Base-by-base conservation (phyloP, 2,888 invertebrate genomes). In the Allygus modestus region DNA sequence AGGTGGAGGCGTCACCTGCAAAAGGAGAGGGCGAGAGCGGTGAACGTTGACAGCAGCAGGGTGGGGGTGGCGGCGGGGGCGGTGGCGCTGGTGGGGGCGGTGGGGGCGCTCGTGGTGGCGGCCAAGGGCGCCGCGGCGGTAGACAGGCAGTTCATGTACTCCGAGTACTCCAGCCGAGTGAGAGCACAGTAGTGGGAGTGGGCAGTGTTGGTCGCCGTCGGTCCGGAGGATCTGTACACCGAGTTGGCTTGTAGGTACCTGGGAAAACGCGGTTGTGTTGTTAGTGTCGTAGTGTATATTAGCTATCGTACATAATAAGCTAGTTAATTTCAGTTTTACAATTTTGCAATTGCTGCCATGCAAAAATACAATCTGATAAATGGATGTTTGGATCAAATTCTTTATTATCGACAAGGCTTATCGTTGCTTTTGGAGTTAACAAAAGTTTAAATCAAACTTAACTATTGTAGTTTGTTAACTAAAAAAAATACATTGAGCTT, bases 161-260 rank as follows among this genome's bases (percentile, higher is more conserved):
- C 94, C 31, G 93, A 92, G 89, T 94, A 95, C 90, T 97, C 97
- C 81, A 97, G 92, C 81, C 96, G 93, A 17, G 96, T 97, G 88
- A 97, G 96, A 46, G 97, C 96, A 91, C 97, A 98, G 91, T 95
- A 96, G 90, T 97, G 97, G 87, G 95, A 94, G 88, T 95, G 93
- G 81, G 95, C 95, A 90, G 97, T 97, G n/a, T 94, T 86, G 12
- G 88, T 87, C 83, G 89, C 90, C 81, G 89, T 91, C 89, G 83
- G 89, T 90, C 61, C 91, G 88, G 88, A 91, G 89, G 82, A 92
- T 92, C 88, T 93, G 54, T 94, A 93, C 15, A 95, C 96, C n/a
- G 94, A 94, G 91, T 97, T 96, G 81, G 95, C 96, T 33, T 93
- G 92, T 88, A 95, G 93, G 89, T 97, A 97, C 90, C 96, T 96